These are phyloP conservation scores for Andricus grossulariae DNA, from an alignment of 1,140 invertebrate species.

Conservation along the genomic window DNA sequence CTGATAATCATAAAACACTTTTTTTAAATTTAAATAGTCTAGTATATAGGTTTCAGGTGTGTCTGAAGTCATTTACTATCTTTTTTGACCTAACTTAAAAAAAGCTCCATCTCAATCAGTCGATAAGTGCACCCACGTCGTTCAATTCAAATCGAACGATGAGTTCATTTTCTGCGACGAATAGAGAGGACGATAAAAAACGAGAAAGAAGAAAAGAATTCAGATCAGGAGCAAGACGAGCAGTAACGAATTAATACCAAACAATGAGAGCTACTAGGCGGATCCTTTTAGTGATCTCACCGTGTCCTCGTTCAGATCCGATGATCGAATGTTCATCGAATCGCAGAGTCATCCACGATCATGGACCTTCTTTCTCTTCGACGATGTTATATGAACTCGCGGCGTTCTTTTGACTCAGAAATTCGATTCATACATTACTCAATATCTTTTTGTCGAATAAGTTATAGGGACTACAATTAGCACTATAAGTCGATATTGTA, in stretches of 20 bases:
- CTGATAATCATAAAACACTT: background rate
- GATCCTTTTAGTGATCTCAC: conserved; percentile 28
- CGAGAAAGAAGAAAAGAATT: conserved; percentile 29
- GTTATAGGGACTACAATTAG: background rate
- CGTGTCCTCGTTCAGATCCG: conserved; percentile 3
- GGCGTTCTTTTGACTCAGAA: conserved; percentile 39
- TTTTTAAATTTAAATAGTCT: background rate
- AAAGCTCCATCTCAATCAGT: conserved; percentile 10
- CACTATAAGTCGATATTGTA: background rate
- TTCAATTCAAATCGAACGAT: conserved; percentile 15
- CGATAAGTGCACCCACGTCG: conserved; percentile 9
- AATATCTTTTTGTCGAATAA: background rate
- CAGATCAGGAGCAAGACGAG: conserved; percentile 37
- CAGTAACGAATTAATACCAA: conserved; percentile 37
- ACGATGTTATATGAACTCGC: conserved; percentile 47
- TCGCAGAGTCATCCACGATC: conserved; percentile 53
- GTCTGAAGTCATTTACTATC: conserved; percentile 1
- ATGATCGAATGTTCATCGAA: conserved; percentile 25
- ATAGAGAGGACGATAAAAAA: conserved; percentile 6
- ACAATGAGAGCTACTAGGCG: conserved; percentile 38
- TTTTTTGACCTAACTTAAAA: background rate
- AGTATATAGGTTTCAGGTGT: background rate
- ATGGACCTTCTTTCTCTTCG: conserved; percentile 37
- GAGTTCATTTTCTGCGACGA: conserved; percentile 15
- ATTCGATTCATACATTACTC: conserved; percentile 27